Evolutionary conservation across 2,888 invertebrate species (phyloP), one percentile per base, ranked within the genome.

Genomic region (Synergus gifuensis): DNA sequence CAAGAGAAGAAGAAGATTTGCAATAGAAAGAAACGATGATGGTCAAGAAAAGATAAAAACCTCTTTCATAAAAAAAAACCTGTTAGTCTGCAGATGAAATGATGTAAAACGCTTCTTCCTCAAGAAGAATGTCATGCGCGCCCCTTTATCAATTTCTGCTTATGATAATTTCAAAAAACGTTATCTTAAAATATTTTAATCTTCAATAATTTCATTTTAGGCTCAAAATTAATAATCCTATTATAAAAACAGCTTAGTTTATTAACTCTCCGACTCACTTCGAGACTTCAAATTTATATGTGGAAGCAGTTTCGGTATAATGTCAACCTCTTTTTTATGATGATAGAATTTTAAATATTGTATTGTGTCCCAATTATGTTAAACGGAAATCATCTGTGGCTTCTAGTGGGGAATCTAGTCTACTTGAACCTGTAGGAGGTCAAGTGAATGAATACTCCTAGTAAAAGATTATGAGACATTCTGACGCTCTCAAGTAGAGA

Each of bases 371-470:
- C n/a, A n/a, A 54, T 54, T 54, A n/a, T n/a, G 54, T 54, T n/a
- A 66, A 42, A 66, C 12, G 16, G 18, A 67, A n/a, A n/a, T 8
- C 54, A 54, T 8, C 49, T 49, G 54, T 2, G n/a, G 8, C 54
- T n/a, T n/a, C 54, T 54, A 54, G 54, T n/a, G 16, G 16, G 14
- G 49, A 49, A 49, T 49, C 49, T 49, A 49, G 49, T 49, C 8
- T 49, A n/a, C 54, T 54, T 12, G 22, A 67, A 44, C 11, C 42
- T 67, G 42, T 44, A 44, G 67, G 44, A 67, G 67, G 67, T 67
- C 46, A 67, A 67, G 46, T 67, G 67, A 67, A 67, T 67, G 67
- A 67, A 67, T 46, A 44, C 22, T 67, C 46, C 46, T 14, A 46
- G 14, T 16, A 14, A 67, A 67, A 54, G 67, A 67, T 46, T 67